phyloP scores from a whole-genome alignment of 2,888 invertebrate species.

The Orthosia gracilis region DNA sequence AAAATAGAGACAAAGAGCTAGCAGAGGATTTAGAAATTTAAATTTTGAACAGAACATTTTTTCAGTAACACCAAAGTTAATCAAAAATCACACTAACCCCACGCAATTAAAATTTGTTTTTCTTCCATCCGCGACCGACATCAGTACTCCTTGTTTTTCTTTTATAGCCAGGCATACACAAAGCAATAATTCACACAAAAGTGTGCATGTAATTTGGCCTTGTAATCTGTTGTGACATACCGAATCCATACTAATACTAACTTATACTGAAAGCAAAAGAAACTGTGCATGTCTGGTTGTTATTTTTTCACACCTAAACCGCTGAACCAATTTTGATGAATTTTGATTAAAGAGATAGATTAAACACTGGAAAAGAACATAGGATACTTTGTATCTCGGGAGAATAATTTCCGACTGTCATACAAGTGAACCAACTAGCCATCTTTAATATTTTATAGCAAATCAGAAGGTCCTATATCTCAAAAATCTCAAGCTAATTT shows the following conservation, averaged over 20 bases:
- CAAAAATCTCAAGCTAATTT: too few relatives aligned
- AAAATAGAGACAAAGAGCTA: slow-evolving; percentile 3
- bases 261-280: too few relatives aligned
- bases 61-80: slow-evolving; percentile 18
- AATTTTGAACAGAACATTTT: slow-evolving; percentile 16
- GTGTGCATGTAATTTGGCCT: neutral
- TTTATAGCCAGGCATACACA: slow-evolving; percentile 9
- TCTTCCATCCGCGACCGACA: slow-evolving; percentile 13
- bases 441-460: neutral
- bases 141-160: slow-evolving; percentile 42
- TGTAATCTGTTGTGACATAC: neutral
- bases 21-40: slow-evolving; percentile 20
- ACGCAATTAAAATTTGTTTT: slow-evolving; percentile 36
- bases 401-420: too few relatives aligned
- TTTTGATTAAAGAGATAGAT: too few relatives aligned
- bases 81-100: slow-evolving; percentile 13
- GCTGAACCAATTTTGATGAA: too few relatives aligned
- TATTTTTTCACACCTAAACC: too few relatives aligned
- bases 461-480: neutral
- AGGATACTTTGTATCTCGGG: too few relatives aligned
- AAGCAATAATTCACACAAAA: too few relatives aligned
- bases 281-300: too few relatives aligned
- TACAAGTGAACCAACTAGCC: too few relatives aligned
- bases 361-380: too few relatives aligned
- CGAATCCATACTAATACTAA: neutral